These are phyloP conservation scores for Thereva unica DNA, from an alignment of 2,888 invertebrate species.

Conservation along the genomic window DNA sequence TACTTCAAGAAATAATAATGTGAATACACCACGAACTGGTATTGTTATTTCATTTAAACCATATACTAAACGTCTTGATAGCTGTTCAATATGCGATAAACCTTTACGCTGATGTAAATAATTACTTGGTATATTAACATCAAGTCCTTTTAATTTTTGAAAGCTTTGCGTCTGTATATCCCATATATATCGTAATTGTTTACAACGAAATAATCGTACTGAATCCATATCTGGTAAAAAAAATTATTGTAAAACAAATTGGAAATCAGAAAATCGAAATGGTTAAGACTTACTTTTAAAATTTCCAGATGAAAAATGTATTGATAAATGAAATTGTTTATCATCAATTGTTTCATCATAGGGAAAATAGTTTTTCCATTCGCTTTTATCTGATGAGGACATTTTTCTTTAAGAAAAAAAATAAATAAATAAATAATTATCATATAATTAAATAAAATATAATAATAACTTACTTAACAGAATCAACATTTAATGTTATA, in stretches of 20 bases:
- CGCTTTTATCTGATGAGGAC: conserved; percentile 24
- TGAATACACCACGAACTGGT: conserved; percentile 72
- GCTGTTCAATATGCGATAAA: conserved; percentile 49
- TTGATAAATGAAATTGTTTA: conserved; percentile 50
- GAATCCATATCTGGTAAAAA: conserved; percentile 61
- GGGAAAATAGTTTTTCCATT: conserved; percentile 42
- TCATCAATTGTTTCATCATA: conserved; percentile 45
- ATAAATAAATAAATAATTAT: not conserved
- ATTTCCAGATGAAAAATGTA: conserved; percentile 54
- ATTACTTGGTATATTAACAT: conserved; percentile 57
- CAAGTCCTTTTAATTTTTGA: conserved; percentile 73
- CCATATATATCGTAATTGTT: conserved; percentile 84
- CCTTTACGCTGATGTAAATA: conserved; percentile 55
- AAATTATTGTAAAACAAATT: not conserved
- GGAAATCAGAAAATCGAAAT: not conserved
- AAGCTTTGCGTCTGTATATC: conserved; percentile 70
- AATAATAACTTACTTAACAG: conserved; percentile 48
- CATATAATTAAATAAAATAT: not conserved
- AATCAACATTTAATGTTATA: conserved; percentile 47
- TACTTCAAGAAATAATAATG: conserved; percentile 77
- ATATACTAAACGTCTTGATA: conserved; percentile 71
- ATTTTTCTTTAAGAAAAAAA: conserved; percentile 37
- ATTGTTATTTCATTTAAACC: conserved; percentile 84
- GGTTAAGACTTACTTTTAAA: conserved; percentile 53
- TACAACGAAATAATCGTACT: conserved; percentile 75